These are phyloP conservation scores for Ara ararauna DNA, from an alignment of 2,797 vertebrate species.

Conservation along the genomic window DNA sequence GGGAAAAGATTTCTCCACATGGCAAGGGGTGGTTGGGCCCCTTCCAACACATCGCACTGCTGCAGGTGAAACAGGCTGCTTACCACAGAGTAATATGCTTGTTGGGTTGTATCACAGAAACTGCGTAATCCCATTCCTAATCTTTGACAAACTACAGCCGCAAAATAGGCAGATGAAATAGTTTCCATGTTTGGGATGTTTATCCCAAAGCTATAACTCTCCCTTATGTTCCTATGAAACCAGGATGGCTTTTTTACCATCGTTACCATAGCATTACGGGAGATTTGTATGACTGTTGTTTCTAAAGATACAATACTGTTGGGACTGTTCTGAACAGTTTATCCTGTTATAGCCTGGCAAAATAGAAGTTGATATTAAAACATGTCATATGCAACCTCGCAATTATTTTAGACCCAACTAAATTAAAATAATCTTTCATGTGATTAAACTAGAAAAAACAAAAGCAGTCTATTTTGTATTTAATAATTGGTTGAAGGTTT, in stretches of 20 bases:
- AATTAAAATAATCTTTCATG: background rate
- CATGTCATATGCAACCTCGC: background rate
- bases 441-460: background rate
- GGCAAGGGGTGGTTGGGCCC: background rate
- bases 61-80: fast-evolving
- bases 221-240: background rate
- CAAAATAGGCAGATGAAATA: background rate
- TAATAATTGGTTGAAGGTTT: background rate
- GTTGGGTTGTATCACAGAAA: background rate
- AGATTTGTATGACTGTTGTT: background rate
- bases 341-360: background rate
- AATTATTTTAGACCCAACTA: background rate
- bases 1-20: background rate
- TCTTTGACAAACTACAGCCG: background rate
- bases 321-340: background rate
- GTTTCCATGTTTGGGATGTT: background rate
- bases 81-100: background rate
- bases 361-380: background rate
- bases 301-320: background rate
- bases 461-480: background rate
- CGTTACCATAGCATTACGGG: background rate
- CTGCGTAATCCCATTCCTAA: background rate
- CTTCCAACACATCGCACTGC: background rate
- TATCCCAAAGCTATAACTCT: background rate
- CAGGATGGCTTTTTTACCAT: background rate